These are phyloP conservation scores for Drosophila antonietae DNA, from an alignment of 2,888 invertebrate species.

Conservation along the genomic window DNA sequence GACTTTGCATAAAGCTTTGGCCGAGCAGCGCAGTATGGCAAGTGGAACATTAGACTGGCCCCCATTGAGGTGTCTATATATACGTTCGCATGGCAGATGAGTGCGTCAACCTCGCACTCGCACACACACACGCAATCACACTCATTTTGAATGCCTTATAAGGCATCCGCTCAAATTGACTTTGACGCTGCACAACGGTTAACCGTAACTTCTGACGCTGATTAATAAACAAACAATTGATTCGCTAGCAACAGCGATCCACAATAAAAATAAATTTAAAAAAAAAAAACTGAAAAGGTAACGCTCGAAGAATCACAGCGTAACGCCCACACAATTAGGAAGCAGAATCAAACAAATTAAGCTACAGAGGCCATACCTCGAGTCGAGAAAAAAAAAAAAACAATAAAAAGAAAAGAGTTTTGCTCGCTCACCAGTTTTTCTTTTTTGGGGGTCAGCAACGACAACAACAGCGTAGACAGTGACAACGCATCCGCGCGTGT, in stretches of 20 bases:
- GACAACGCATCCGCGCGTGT: constrained; percentile 29
- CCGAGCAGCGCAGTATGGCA: constrained; percentile 3
- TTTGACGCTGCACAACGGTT: constrained; percentile 50
- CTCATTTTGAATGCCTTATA: constrained; percentile 35
- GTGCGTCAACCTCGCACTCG: constrained; percentile 69
- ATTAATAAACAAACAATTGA: constrained; percentile 68
- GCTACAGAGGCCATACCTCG: constrained; percentile 33
- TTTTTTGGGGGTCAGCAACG: constrained; percentile 49
- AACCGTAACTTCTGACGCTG: constrained; percentile 54
- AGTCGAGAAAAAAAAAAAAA: background rate
- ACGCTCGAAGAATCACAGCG: constrained; percentile 69
- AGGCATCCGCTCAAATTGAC: constrained; percentile 47
- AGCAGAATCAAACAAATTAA: constrained; percentile 46
- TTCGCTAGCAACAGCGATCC: constrained; percentile 33
- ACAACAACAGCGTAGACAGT: constrained; percentile 23
- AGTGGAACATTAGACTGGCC: constrained; percentile 44
- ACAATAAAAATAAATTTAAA: background rate
- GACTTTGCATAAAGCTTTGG: constrained; percentile 10
- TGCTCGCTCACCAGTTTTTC: constrained; percentile 45
- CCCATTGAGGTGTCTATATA: constrained; percentile 25
- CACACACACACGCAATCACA: constrained; percentile 17
- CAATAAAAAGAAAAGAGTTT: constrained; percentile 31
- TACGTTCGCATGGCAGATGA: constrained; percentile 34
- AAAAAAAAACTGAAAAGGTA: constrained; percentile 31
- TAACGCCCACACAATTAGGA: constrained; percentile 73